phyloP scores from a whole-genome alignment of 53 echinoderm and acorn worm genomes.

The Pentamera pediparva region DNA sequence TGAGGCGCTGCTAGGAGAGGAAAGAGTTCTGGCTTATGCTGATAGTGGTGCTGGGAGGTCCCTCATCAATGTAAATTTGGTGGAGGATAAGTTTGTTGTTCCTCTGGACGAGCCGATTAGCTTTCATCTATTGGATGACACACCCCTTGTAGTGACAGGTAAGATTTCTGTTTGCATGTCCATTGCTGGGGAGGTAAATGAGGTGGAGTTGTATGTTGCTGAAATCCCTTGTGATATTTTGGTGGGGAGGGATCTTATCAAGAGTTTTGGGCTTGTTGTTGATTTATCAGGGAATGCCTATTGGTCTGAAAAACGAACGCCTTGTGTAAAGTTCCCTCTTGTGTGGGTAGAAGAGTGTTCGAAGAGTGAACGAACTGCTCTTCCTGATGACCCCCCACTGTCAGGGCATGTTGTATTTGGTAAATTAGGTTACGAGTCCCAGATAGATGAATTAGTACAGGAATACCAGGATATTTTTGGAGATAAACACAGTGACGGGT shows the following conservation, averaged over 20 bases:
- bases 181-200: neutral
- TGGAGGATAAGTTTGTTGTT: neutral
- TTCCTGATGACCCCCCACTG: neutral
- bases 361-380: neutral
- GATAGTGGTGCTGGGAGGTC: neutral
- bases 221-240: neutral
- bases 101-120: neutral
- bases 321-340: neutral
- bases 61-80: neutral
- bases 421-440: neutral
- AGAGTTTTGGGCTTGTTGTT: neutral
- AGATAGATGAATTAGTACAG: neutral
- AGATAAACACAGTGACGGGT: neutral
- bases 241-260: neutral
- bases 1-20: too few species aligned
- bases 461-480: neutral
- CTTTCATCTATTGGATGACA: neutral
- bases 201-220: neutral
- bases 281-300: neutral
- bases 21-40: too few species aligned
- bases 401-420: neutral
- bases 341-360: neutral
- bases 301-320: neutral
- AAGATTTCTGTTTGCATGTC: neutral
- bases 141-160: neutral